Evolutionary conservation across 2,888 invertebrate genomes (phyloP).

Genomic region (Gymnoscelis rufifasciata): DNA sequence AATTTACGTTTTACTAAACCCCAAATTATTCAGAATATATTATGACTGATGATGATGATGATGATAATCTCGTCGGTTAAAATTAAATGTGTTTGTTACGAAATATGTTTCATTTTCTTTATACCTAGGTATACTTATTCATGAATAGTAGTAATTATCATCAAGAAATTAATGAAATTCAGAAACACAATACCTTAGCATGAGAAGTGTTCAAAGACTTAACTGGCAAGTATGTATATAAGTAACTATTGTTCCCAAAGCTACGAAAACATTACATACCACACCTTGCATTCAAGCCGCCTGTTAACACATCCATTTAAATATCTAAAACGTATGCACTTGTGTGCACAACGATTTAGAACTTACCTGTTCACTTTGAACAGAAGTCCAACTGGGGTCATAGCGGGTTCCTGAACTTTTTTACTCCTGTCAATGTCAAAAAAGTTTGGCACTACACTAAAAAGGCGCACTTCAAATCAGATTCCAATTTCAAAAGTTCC

Average conservation of each 20-base stretch:
- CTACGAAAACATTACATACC: slow-evolving; percentile 23
- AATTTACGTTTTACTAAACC: too few relatives aligned
- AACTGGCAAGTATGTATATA: too few relatives aligned
- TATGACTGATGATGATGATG: too few relatives aligned
- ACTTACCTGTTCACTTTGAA: slow-evolving; percentile 81
- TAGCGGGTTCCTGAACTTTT: slow-evolving; percentile 41
- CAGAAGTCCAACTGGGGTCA: slow-evolving; percentile 80
- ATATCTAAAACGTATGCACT: slow-evolving; percentile 44
- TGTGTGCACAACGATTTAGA: slow-evolving; percentile 28
- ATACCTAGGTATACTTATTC: too few relatives aligned
- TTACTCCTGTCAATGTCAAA: slow-evolving; percentile 17
- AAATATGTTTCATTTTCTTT: too few relatives aligned
- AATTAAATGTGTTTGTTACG: too few relatives aligned
- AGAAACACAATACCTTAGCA: too few relatives aligned
- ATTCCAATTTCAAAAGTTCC: background rate
- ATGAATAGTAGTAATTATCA: too few relatives aligned
- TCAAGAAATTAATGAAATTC: too few relatives aligned
- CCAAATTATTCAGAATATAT: too few relatives aligned
- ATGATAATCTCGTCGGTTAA: too few relatives aligned
- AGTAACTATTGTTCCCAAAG: slow-evolving; percentile 18
- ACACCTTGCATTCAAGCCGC: slow-evolving; percentile 38
- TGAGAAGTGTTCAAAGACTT: too few relatives aligned
- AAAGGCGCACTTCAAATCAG: background rate
- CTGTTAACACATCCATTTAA: slow-evolving; percentile 49
- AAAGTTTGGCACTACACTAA: slow-evolving; percentile 16